A percentile compares a stretch with the other conserved stretches of the same genome.
Evolutionary conservation across 2,113 vertebrate genomes (phyloP).

Genomic region (Leptobrachium ailaonicum): DNA sequence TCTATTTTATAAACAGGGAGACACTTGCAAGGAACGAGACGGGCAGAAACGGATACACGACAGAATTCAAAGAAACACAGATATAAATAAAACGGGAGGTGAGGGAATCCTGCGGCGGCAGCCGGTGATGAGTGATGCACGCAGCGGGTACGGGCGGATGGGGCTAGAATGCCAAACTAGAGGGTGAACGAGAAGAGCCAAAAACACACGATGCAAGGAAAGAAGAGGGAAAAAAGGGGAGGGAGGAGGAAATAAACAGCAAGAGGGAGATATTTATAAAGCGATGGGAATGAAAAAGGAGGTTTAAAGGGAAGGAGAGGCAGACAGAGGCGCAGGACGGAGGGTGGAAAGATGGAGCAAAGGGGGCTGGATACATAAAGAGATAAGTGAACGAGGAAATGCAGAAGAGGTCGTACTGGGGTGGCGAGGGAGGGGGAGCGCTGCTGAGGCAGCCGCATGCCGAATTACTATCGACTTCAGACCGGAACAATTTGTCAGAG

Average conservation of each 20-base stretch:
- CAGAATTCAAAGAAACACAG: too few species aligned
- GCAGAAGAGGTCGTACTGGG: neutral
- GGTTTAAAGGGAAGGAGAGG: neutral
- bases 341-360: constrained; percentile 23
- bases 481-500: constrained; percentile 78
- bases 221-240: too few species aligned
- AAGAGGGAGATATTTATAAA: too few species aligned
- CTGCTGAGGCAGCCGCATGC: constrained; percentile 41
- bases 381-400: constrained; percentile 21
- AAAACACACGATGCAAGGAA: too few species aligned
- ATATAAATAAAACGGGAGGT: too few species aligned
- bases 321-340: neutral
- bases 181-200: too few species aligned
- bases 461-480: constrained; percentile 71
- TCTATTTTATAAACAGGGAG: too few species aligned
- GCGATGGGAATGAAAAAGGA: neutral
- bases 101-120: too few species aligned
- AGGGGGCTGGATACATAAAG: neutral
- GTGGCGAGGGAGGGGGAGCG: constrained; percentile 9
- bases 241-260: too few species aligned
- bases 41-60: too few species aligned
- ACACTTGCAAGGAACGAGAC: too few species aligned
- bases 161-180: neutral
- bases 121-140: too few species aligned
- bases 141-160: neutral